Conservation (phyloP, 30 jellyfish, hydroid and myxozoan species). For the Turritopsis dohrnii region DNA sequence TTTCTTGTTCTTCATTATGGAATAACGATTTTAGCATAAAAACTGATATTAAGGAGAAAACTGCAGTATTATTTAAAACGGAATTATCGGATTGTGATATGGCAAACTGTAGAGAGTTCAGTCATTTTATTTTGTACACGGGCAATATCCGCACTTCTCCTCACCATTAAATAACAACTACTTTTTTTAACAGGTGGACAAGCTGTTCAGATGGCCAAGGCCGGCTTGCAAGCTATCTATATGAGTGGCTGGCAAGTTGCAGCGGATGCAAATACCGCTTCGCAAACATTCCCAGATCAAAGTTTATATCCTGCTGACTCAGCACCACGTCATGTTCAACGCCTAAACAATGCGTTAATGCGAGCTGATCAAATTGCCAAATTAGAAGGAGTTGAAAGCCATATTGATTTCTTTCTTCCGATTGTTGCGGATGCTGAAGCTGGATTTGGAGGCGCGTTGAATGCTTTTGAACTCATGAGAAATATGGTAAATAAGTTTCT, state of each 20-base stretch:
- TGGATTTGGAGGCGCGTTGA: slow-evolving; percentile 95
- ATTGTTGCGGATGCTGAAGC: slow-evolving; percentile 98
- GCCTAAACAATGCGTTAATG: slow-evolving; percentile 85
- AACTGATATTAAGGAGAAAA: too few species aligned
- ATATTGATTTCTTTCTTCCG: slow-evolving; percentile 62
- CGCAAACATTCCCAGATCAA: slow-evolving; percentile 81
- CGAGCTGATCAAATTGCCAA: slow-evolving; percentile 92
- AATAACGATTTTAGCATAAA: too few species aligned
- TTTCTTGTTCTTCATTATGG: too few species aligned
- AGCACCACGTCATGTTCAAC: slow-evolving; percentile 72
- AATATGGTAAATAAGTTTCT: slow-evolving; percentile 57
- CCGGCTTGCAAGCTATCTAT: slow-evolving; percentile 81
- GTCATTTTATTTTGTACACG: too few species aligned
- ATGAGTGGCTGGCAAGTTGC: slow-evolving; percentile 99
- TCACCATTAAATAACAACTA: neutral
- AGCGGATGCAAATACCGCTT: slow-evolving; percentile 76
- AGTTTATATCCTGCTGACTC: slow-evolving; percentile 87
- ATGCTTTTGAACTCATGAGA: slow-evolving; percentile 82
- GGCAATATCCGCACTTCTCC: too few species aligned
- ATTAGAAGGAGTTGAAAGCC: slow-evolving; percentile 49
- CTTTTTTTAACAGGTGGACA: slow-evolving; percentile 61
- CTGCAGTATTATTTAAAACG: too few species aligned
- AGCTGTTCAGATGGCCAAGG: slow-evolving; percentile 97
- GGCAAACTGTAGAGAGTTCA: too few species aligned
- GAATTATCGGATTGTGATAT: too few species aligned